Conservation (phyloP, 2,888 invertebrate genomes). For the Dasysyrphus albostriatus region DNA sequence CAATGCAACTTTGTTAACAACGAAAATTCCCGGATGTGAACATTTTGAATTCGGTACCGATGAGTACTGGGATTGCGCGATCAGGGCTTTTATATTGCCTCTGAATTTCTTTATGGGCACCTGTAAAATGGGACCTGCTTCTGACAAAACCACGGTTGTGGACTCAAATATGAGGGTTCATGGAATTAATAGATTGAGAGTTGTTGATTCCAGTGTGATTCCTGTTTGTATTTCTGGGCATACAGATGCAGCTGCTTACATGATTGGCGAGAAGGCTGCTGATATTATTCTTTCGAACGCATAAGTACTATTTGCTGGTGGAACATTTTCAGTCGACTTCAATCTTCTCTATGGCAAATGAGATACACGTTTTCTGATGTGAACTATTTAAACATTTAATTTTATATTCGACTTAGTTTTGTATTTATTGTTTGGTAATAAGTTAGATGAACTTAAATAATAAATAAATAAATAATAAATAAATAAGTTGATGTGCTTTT, state of each 20-base stretch:
- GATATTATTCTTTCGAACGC: constrained; percentile 83
- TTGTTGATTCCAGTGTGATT: constrained; percentile 88
- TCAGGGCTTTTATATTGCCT: constrained; percentile 86
- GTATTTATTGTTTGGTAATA: too few species aligned
- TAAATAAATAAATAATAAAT: too few species aligned
- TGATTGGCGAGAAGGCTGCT: constrained; percentile 90
- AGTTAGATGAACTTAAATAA: too few species aligned
- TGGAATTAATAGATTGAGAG: constrained; percentile 86
- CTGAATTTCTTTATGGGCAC: constrained; percentile 86
- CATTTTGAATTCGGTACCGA: constrained; percentile 85
- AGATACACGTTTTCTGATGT: too few species aligned
- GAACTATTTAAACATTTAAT: too few species aligned
- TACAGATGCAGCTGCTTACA: constrained; percentile 87
- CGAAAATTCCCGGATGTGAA: constrained; percentile 85
- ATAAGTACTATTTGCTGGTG: too few species aligned
- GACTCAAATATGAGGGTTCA: constrained; percentile 86
- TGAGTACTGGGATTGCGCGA: constrained; percentile 88
- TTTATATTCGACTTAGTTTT: too few species aligned
- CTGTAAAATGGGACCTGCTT: constrained; percentile 88
- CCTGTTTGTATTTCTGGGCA: constrained; percentile 87
- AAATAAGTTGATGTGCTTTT: too few species aligned
- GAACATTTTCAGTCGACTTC: too few species aligned
- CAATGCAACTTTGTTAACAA: constrained; percentile 85
- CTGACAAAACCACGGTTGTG: constrained; percentile 87
- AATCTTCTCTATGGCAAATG: too few species aligned